A percentile compares a stretch with the other conserved stretches of the same genome.
Conservation (phyloP, 2,113 vertebrate species). For the Edolisoma coerulescens region DNA sequence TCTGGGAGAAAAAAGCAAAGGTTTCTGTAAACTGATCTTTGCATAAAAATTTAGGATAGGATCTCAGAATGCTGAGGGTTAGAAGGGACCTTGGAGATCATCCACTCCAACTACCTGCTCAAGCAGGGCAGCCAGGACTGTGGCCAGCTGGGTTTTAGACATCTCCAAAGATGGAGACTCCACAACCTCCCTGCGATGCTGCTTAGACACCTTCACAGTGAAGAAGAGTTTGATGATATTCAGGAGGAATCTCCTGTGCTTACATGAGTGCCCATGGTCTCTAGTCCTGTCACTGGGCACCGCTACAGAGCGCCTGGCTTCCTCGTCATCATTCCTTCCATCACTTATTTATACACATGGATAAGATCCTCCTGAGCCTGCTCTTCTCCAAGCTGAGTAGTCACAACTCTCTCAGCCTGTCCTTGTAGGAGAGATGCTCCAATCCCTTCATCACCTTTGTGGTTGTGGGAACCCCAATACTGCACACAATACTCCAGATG, state of each 20-base stretch:
- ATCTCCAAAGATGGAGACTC: neutral
- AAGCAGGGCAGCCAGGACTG: neutral
- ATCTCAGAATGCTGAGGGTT: neutral
- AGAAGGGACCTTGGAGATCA: neutral
- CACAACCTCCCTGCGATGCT: neutral
- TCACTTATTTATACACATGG: neutral
- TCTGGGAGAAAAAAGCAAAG: neutral
- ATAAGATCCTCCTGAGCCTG: neutral
- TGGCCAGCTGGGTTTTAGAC: neutral
- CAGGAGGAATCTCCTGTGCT: neutral
- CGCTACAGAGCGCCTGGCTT: neutral
- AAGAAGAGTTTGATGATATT: neutral
- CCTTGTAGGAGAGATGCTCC: neutral
- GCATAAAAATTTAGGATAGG: neutral
- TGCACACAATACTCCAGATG: neutral
- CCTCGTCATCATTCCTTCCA: neutral
- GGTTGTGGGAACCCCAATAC: neutral
- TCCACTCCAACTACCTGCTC: neutral
- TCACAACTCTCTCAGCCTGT: neutral
- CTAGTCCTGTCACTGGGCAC: neutral
- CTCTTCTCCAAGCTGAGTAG: neutral
- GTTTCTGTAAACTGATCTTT: neutral
- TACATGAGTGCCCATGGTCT: accelerated
- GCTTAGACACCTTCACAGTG: neutral
- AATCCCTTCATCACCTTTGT: neutral